Percentiles rank a stretch among this genome's conserved stretches.
Conservation (phyloP, 1,140 invertebrate species). For the Achatina immaculata region DNA sequence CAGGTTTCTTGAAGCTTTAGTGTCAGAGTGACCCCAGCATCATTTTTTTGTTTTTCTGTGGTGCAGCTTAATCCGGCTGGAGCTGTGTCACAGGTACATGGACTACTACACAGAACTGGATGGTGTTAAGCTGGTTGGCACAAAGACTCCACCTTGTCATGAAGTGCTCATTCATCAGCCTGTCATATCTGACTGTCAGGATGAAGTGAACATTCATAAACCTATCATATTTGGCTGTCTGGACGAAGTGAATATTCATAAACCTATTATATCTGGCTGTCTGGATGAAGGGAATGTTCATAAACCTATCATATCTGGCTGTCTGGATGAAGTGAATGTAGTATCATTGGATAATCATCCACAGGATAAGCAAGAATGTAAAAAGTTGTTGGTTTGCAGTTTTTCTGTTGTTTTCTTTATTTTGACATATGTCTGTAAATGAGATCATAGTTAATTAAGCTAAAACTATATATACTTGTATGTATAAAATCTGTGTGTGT, state of each 20-base stretch:
- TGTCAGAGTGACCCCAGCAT: too few relatives aligned
- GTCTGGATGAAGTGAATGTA: background rate
- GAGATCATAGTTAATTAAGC: too few relatives aligned
- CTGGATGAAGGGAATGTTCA: background rate
- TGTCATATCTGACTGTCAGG: background rate
- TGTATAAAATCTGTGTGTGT: too few relatives aligned
- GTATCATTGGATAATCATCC: background rate
- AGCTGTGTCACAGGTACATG: slow-evolving; percentile 85
- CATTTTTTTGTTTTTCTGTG: too few relatives aligned
- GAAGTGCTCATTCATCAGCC: background rate
- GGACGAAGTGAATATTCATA: background rate
- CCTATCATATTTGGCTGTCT: background rate
- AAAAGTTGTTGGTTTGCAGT: background rate
- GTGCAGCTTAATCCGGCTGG: slow-evolving; percentile 79
- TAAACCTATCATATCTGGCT: background rate
- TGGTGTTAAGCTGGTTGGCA: slow-evolving; percentile 82
- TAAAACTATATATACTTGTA: too few relatives aligned
- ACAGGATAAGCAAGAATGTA: background rate
- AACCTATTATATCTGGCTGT: background rate
- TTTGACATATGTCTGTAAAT: too few relatives aligned
- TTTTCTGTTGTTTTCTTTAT: background rate
- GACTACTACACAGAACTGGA: slow-evolving; percentile 92
- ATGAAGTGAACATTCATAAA: background rate
- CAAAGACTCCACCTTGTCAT: slow-evolving; percentile 38
- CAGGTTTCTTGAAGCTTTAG: too few relatives aligned